Evolutionary conservation across 2,113 vertebrate species (phyloP).

Genomic region (Myotis brandtii): DNA sequence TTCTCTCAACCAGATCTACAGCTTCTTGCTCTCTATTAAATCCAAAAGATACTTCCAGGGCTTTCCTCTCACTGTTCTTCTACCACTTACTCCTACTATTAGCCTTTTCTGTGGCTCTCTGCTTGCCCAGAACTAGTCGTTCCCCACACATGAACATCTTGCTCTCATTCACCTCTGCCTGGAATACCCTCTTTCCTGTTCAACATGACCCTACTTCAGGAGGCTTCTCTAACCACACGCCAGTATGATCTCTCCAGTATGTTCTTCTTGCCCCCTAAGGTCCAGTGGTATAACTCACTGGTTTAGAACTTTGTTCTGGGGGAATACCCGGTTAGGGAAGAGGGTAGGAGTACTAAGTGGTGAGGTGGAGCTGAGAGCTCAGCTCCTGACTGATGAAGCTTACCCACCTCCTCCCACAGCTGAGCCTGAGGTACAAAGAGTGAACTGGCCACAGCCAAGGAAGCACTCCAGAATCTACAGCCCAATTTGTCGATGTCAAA

Average conservation of each 20-base stretch:
- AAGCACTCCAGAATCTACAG: background rate
- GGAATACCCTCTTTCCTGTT: background rate
- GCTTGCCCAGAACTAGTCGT: background rate
- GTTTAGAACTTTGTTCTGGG: background rate
- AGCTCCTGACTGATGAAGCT: background rate
- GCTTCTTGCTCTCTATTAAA: slow-evolving; percentile 21
- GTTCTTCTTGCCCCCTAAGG: background rate
- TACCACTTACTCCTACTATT: background rate
- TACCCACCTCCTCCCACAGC: background rate
- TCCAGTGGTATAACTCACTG: background rate
- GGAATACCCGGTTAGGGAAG: background rate
- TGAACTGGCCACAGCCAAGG: background rate
- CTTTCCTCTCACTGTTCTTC: background rate
- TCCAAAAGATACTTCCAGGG: background rate
- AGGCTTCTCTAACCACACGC: background rate
- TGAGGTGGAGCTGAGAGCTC: background rate
- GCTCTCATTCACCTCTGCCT: background rate
- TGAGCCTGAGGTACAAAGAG: background rate
- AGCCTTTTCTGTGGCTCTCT: background rate
- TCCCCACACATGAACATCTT: background rate
- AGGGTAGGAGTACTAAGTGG: background rate
- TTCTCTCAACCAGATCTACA: background rate
- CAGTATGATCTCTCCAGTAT: background rate
- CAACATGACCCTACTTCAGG: background rate
- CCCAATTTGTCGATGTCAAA: background rate